These are phyloP conservation scores for Drosophila micromelanica DNA, from an alignment of 1,140 invertebrate species.

Conservation along the genomic window DNA sequence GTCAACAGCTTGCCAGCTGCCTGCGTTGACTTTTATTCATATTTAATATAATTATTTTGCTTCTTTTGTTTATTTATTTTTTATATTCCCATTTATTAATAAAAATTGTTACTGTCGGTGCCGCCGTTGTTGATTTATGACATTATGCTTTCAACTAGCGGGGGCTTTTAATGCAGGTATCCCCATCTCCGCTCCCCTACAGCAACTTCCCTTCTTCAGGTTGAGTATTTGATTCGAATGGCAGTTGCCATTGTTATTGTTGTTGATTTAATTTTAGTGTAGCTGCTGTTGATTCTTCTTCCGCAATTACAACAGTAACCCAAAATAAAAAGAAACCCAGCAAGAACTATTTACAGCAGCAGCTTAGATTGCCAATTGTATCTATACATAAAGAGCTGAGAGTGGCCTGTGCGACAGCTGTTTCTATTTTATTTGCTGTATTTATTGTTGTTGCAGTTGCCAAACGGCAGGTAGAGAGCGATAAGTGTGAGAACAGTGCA, in stretches of 20 bases:
- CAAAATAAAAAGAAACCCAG: not conserved
- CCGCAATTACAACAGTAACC: constrained; percentile 35
- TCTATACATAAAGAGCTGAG: not conserved
- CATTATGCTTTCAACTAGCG: constrained; percentile 1
- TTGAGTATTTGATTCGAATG: constrained; percentile 6
- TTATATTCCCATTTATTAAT: constrained; percentile 20
- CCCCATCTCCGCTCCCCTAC: not conserved
- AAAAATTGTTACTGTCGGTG: constrained; percentile 1
- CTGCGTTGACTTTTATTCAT: constrained; percentile 25
- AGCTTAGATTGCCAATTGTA: constrained; percentile 22
- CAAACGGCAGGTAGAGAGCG: constrained; percentile 1
- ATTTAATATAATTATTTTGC: constrained; percentile 9
- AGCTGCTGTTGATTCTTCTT: constrained; percentile 14
- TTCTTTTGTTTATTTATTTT: constrained; percentile 1
- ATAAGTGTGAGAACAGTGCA: not conserved
- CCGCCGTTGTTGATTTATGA: constrained; percentile 11
- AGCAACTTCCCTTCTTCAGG: no score
- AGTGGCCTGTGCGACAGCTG: constrained; percentile 14
- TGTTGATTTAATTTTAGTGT: constrained; percentile 7
- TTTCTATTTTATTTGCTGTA: not conserved
- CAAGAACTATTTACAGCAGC: constrained; percentile 33
- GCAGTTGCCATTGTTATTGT: constrained; percentile 8
- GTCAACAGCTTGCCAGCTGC: constrained; percentile 16
- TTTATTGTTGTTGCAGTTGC: not conserved
- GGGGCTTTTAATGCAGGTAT: constrained; percentile 3